Base-by-base conservation (phyloP, 2,113 vertebrate genomes). In the Paedocypris sp. region DNA sequence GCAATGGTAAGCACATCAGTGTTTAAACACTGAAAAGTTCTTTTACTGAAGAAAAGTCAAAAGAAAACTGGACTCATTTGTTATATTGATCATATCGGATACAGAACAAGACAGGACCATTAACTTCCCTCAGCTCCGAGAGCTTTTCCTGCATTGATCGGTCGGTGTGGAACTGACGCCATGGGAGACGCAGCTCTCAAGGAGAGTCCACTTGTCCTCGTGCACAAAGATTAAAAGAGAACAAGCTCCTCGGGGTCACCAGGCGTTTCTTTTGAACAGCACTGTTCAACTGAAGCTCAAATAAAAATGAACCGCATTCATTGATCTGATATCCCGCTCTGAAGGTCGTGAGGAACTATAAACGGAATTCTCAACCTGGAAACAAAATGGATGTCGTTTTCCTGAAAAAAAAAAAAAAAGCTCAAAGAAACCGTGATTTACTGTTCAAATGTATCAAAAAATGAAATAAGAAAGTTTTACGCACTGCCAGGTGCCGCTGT, bases 31-130 rank as follows among this genome's bases (percentile, higher is more conserved):
- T 43, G 31, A 43, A 57, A 58, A 56, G 52, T 13, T 23, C 26
- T 43, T 32, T n/a, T n/a, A n/a, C n/a, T 43, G 12, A 18, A 31
- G 53, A 22, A 58, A 42, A 53, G 28, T 57, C 45, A 68, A 69
- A n/a, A n/a, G n/a, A n/a, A n/a, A 64, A 78, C 71, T 71, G 60
- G 49, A 60, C 45, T 58, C 36, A 63, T 82, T 75, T 75, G 66
- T 75, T 67, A 60, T 59, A 79, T 81, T 72, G 77, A 80, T 79
- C 46, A 28, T 15, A 45, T 50, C 69, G 68, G 71, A 65, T 58
- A 23, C 22, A 18, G 56, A 56, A 58, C 67, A 31, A 70, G 71
- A 64, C 63, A 68, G 58, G 73, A 75, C 67, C 66, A 74, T 77
- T 77, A 76, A 72, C 66, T 75, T 72, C 38, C 71, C 52, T 72